These are phyloP conservation scores for Bucco capensis DNA, from an alignment of 2,113 vertebrate genomes.

Conservation along the genomic window DNA sequence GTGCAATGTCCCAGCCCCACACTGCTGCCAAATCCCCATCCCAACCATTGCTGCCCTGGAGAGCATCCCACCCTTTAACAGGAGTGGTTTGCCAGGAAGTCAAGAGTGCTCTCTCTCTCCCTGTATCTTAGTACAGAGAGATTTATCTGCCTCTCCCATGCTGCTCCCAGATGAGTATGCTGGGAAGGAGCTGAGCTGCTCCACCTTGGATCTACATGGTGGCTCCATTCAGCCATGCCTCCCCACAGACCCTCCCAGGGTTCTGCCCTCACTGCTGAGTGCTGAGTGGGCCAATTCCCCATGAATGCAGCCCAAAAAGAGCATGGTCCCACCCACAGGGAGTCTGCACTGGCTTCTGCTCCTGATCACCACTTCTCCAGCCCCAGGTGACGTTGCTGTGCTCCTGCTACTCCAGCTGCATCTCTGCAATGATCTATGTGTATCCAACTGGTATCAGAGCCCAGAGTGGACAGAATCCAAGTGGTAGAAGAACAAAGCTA, in stretches of 20 bases:
- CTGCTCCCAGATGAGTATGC: neutral
- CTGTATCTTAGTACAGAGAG: rapidly evolving
- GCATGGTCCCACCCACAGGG: rapidly evolving
- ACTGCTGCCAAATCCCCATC: too few species aligned
- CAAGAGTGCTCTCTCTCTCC: rapidly evolving
- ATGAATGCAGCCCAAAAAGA: rapidly evolving
- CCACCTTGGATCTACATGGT: neutral
- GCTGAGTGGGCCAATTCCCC: neutral
- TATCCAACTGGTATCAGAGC: rapidly evolving
- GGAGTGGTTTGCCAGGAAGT: neutral
- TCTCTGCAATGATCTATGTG: rapidly evolving
- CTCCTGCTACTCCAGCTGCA: neutral
- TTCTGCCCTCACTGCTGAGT: rapidly evolving
- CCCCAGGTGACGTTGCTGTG: neutral
- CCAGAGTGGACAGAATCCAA: neutral
- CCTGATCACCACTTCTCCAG: neutral
- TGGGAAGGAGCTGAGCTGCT: neutral
- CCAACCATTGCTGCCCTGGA: rapidly evolving
- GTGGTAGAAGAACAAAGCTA: neutral
- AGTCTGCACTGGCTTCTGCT: rapidly evolving
- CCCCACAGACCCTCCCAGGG: neutral
- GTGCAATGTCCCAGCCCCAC: too few species aligned
- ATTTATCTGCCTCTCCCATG: neutral
- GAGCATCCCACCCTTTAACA: rapidly evolving
- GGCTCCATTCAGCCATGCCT: rapidly evolving